Evolutionary conservation across 1,140 invertebrate genomes (phyloP).

Genomic region (Alviniconcha marisindica): DNA sequence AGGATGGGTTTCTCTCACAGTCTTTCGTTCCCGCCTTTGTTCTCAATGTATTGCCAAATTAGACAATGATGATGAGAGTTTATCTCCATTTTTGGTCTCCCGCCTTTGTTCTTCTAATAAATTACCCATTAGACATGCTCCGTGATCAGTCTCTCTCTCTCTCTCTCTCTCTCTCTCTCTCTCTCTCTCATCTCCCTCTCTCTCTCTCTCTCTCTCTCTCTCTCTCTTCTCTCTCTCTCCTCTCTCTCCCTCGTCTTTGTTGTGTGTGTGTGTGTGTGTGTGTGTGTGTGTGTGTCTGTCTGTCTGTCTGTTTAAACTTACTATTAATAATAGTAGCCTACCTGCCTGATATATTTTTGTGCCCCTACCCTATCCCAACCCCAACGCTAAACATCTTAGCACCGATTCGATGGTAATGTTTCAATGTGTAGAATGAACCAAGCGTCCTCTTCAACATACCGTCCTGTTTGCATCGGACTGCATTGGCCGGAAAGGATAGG

Average conservation of each 20-base stretch:
- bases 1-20: not conserved
- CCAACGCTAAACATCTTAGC: no score
- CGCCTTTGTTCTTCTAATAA: not conserved
- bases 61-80: not conserved
- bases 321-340: no score
- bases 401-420: no score
- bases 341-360: no score
- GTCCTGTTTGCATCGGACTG: no score
- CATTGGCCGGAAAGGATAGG: no score
- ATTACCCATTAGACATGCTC: not conserved
- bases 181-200: not conserved
- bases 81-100: not conserved
- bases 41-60: not conserved
- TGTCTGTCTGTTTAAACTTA: no score
- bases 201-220: not conserved
- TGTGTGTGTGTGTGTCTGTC: not conserved
- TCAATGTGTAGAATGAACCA: no score
- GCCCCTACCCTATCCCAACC: no score
- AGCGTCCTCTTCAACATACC: no score
- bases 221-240: not conserved
- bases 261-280: not conserved
- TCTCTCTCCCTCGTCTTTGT: no score
- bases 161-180: not conserved
- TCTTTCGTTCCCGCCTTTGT: slow-evolving; percentile 12
- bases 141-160: slow-evolving; percentile 15